Base-by-base conservation (phyloP, 2,888 invertebrate genomes). In the Marasmarcha lunaedactyla region DNA sequence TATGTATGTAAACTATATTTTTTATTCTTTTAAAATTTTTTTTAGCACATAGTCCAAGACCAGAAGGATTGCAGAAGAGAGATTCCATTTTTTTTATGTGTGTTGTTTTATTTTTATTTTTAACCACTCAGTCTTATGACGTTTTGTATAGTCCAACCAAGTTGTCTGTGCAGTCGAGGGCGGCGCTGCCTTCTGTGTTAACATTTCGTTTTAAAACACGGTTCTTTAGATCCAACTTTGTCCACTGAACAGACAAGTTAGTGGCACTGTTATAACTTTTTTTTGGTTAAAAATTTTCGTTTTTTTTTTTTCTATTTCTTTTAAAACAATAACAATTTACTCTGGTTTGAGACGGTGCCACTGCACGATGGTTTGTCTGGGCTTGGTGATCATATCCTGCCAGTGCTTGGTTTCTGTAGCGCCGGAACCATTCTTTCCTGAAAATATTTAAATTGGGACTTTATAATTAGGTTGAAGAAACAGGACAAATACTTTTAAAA, bases 361-460 rank as follows among this genome's bases (percentile, higher is more conserved):
- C 71, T 97, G 96, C 37, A 96, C 93, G 59, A 97, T 94, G 56
- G 94, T 95, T 83, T 97, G 97, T 51, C 96, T 86, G 14, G 97
- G 97, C 79, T 97, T 97, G 46, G 95, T 94, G 54, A 97, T 95
- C 97, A 97, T 97, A 67, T 97, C 97, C 63, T 96, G 96, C 97
- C 97, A 97, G 73, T 97, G 97, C 68, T 97, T 96, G 27, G 95
- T 95, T 78, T 97, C 97, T 41, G 94, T 91, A 12, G 97, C 96
- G 1, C 97, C 97, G 39, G 95, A 96, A 9, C 94, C 94, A 61
- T 94, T 95, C 74, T 95, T 95, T 42, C 94, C 95, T 94, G 84
- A n/a, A 88, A 73, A 43, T 33, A 36, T 15, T 25, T 33, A 26
- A 26, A n/a, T n/a, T n/a, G n/a, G n/a, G n/a, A n/a, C n/a, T n/a